Base-by-base conservation (phyloP, 2,797 vertebrate genomes). In the Eulemur coronatus region DNA sequence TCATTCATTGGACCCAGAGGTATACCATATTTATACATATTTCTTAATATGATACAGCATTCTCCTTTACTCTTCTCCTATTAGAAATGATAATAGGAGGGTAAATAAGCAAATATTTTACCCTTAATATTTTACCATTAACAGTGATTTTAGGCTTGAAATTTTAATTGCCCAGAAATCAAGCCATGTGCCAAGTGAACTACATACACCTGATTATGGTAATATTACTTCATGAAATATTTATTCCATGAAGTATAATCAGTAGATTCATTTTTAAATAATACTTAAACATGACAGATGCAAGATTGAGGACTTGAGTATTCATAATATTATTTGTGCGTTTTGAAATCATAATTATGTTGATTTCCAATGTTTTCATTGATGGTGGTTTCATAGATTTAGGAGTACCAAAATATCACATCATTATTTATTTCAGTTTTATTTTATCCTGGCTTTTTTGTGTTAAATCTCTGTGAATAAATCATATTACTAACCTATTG, bases 371-470 rank as follows among this genome's bases (percentile, higher is more conserved):
- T 50, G 92, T 86, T 80, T 96, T 50, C 24, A 20, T 61, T 88
- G 12, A 18, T 84, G 38, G 41, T 89, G 4, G 7, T 87, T 86
- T 93, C 89, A 28, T 43, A 72, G 46, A 80, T 59, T 41, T 46
- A 89, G 81, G 12, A 81, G 9, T 30, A 84, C 28, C 57, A 85
- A 94, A 92, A 89, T 13, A 93, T 55, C n/a, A 59, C 46, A 73
- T 61, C n/a, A 82, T 93, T 87, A 65, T 33, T 85, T 86, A 67
- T 89, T 95, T 91, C 33, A 79, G 35, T 78, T 95, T 96, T 89
- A 5, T 65, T 88, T 94, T 67, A 55, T 91, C 7, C 38, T 89
- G 28, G 1, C 26, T 78, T 22, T 69, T 87, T 82, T 95, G 48
- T 88, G 57, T 84, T 86, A 92, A 78, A 55, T 91, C 22, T 92